Evolutionary conservation across 1,140 invertebrate species (phyloP).

Genomic region (Sitobion miscanthi): DNA sequence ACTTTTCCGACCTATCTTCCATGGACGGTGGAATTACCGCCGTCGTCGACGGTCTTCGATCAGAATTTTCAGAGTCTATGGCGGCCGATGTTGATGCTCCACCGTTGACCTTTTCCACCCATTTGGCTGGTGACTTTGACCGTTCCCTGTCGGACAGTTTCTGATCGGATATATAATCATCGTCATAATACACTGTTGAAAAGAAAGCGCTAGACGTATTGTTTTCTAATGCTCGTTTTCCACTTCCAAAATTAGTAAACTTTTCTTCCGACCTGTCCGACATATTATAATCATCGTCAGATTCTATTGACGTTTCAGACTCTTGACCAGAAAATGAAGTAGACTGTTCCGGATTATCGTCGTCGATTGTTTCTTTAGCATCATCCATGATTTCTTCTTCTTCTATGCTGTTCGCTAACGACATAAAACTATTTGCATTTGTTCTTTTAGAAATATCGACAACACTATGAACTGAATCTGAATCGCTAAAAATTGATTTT

Average conservation of each 20-base stretch:
- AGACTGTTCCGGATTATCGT: background rate
- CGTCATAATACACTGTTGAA: conserved; percentile 32
- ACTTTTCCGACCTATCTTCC: background rate
- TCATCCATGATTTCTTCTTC: background rate
- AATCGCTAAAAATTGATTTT: conserved; percentile 47
- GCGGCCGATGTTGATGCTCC: background rate
- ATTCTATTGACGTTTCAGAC: background rate
- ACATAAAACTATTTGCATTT: background rate
- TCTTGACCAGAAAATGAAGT: background rate
- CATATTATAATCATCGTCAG: background rate
- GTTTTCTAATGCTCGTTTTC: conserved; percentile 40
- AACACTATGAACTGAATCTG: conserved; percentile 49
- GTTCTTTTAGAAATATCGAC: conserved; percentile 36
- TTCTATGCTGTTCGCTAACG: background rate
- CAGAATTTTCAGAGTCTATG: background rate
- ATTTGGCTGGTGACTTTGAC: background rate
- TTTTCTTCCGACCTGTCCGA: background rate
- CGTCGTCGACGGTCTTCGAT: background rate
- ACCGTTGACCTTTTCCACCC: background rate
- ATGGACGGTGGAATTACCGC: background rate
- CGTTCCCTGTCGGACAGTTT: background rate
- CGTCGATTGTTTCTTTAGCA: background rate
- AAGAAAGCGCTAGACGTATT: conserved; percentile 26
- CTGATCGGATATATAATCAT: conserved; percentile 29
- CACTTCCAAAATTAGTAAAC: background rate